These are phyloP conservation scores for Prenolepis imparis DNA, from an alignment of 2,888 invertebrate species.

Conservation along the genomic window DNA sequence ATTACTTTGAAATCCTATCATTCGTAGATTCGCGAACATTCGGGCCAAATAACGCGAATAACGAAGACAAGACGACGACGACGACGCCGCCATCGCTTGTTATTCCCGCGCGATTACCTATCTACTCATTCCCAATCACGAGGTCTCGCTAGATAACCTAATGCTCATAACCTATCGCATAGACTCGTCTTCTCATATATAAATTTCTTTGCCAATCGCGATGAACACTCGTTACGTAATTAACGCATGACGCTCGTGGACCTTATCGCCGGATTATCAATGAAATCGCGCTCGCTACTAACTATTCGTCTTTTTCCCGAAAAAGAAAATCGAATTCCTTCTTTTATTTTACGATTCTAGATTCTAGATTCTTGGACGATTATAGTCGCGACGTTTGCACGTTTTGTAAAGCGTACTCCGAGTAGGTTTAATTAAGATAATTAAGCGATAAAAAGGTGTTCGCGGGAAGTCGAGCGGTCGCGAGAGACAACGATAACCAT, in stretches of 20 bases:
- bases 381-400: too few relatives aligned
- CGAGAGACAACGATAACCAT: slow-evolving; percentile 36
- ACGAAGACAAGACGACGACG: slow-evolving; percentile 60
- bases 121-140: slow-evolving; percentile 79
- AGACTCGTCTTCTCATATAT: slow-evolving; percentile 33
- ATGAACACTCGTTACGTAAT: slow-evolving; percentile 69
- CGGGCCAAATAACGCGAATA: slow-evolving; percentile 56
- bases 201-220: slow-evolving; percentile 47
- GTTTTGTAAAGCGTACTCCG: background rate
- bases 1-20: slow-evolving; percentile 53
- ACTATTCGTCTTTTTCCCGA: background rate
- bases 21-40: slow-evolving; percentile 28
- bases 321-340: background rate
- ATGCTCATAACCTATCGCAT: slow-evolving; percentile 72
- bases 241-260: slow-evolving; percentile 58
- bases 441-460: slow-evolving; percentile 36
- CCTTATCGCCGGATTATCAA: slow-evolving; percentile 26
- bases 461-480: slow-evolving; percentile 9
- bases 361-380: too few relatives aligned
- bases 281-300: slow-evolving; percentile 5
- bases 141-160: slow-evolving; percentile 82
- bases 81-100: slow-evolving; percentile 50
- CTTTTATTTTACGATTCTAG: too few relatives aligned
- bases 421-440: slow-evolving; percentile 34
- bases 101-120: slow-evolving; percentile 78